Evolutionary conservation across 1,140 invertebrate species (phyloP), one percentile per base, ranked within the genome.

Genomic region (Ceratoteleas bidentatus): DNA sequence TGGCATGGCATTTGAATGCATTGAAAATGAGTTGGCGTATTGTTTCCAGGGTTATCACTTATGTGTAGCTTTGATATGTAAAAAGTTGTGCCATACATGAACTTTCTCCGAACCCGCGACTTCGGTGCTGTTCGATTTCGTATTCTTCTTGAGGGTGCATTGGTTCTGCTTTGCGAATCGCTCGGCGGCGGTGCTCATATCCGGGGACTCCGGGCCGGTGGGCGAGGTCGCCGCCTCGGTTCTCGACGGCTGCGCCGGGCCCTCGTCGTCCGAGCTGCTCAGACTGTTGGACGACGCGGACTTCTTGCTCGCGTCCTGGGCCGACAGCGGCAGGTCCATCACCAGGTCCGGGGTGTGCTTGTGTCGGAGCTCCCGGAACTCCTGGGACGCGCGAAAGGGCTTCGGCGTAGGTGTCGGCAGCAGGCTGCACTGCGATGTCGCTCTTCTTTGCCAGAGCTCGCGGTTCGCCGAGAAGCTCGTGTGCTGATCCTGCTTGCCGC

Each of bases 301-400:
- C 58, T 92, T 93, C 32, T 92, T 91, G 10, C 85, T 84, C 0
- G 85, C 83, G 50, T 93, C 92, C 79, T 93, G 92, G 0, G 92
- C 89, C 3, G 90, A 88, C 2, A 94, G 84, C 7, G 96, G 96
- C 53, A 97, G 90, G 89, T 97, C 96, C 93, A 97, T 95, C 33
- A 98, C 96, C n/a, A 98, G 91, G 90, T 98, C 97, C 0, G 96
- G 97, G 1, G 96, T 95, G 77, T 95, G 94, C 78, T 95, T 95
- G 85, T 92, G 93, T 56, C 92, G 90, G 89, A 93, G 85, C 68
- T 92, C 90, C 77, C 93, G 85, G 78, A 93, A 88, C 75, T 91
- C 89, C 81, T 91, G 88, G 0, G 89, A 90, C 0, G 82, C 62
- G 0, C 90, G 87, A 36, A 89, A 86, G 0, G 85, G 75, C 14